Evolutionary conservation across 1,140 invertebrate genomes (phyloP).

Genomic region (Nomia melanderi): DNA sequence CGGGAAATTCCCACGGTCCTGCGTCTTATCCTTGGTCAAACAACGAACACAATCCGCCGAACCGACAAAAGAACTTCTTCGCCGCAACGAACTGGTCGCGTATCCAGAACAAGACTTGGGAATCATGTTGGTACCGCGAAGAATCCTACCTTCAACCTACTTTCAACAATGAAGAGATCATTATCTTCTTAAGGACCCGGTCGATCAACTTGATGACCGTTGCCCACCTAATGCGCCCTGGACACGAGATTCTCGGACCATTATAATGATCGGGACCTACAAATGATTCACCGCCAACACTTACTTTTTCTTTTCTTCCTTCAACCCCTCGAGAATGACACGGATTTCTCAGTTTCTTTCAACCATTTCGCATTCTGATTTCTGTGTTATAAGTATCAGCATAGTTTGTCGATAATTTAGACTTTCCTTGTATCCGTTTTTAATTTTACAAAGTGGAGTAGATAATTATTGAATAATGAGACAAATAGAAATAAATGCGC

Average conservation of each 20-base stretch:
- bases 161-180: background rate
- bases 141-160: background rate
- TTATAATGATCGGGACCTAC: background rate
- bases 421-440: too few relatives aligned
- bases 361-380: too few relatives aligned
- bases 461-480: too few relatives aligned
- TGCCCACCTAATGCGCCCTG: background rate
- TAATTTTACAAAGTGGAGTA: too few relatives aligned
- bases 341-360: too few relatives aligned
- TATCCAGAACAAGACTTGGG: slow-evolving; percentile 22
- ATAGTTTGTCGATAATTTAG: too few relatives aligned
- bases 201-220: background rate
- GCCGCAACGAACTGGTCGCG: background rate
- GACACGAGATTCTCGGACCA: background rate
- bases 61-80: background rate
- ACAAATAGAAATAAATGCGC: too few relatives aligned
- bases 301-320: too few relatives aligned
- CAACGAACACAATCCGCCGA: background rate
- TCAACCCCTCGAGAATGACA: too few relatives aligned
- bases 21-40: slow-evolving; percentile 4
- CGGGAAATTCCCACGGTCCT: slow-evolving; percentile 41
- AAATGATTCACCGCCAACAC: background rate
- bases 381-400: too few relatives aligned
- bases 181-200: background rate
- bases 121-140: background rate